Percentiles rank a stretch among this genome's conserved stretches.
phyloP scores from a whole-genome alignment of 2,113 vertebrate species.

The Ictalurus punctatus region DNA sequence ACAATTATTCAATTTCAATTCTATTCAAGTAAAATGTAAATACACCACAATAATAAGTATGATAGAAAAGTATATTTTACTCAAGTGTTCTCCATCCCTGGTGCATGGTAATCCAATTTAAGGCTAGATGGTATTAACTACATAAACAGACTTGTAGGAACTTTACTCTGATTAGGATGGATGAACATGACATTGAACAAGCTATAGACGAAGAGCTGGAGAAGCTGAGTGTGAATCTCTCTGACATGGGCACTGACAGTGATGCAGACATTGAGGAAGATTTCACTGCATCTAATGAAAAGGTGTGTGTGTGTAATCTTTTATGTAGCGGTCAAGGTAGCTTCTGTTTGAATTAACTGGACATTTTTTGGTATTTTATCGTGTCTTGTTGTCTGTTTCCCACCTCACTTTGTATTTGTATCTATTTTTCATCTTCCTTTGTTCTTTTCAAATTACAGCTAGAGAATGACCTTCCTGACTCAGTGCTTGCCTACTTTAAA shows the following conservation, averaged over 20 bases:
- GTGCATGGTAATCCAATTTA: not conserved
- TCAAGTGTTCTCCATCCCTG: not conserved
- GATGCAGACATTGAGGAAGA: slow-evolving; percentile 59
- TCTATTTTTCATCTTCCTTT: not conserved
- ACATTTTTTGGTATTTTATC: not conserved
- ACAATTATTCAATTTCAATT: not conserved
- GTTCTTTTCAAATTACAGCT: slow-evolving; percentile 60
- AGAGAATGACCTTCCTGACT: slow-evolving; percentile 74
- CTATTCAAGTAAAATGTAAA: not conserved
- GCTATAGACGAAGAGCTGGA: slow-evolving; percentile 71
- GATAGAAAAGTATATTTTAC: not conserved
- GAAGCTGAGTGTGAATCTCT: slow-evolving; percentile 64
- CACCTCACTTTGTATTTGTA: not conserved
- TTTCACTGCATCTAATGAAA: slow-evolving; percentile 50
- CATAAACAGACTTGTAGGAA: not conserved
- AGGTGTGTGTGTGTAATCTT: not conserved
- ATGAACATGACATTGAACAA: slow-evolving; percentile 63
- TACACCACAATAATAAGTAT: not conserved
- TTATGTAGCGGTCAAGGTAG: too few relatives aligned
- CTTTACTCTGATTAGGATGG: slow-evolving; percentile 53
- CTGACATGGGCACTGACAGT: slow-evolving; percentile 62
- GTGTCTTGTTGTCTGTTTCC: not conserved
- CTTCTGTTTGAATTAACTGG: not conserved
- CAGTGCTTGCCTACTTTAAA: slow-evolving; percentile 80
- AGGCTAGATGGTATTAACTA: not conserved